These are phyloP conservation scores for Styela clava DNA, from an alignment of 23 tunicate species.

Conservation along the genomic window DNA sequence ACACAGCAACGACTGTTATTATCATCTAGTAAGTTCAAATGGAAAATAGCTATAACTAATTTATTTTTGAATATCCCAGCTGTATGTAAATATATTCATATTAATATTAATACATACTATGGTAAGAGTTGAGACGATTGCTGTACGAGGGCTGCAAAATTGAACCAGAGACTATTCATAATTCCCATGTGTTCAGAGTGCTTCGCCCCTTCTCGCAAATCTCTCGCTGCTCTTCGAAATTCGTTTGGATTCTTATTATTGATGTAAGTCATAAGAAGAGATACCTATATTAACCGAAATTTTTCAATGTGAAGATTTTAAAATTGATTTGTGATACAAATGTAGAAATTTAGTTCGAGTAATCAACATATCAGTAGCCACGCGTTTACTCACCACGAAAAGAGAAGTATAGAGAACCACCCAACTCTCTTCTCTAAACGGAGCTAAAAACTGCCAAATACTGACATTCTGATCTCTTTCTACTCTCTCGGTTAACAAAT, in stretches of 20 bases:
- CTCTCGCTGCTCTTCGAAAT: slow-evolving; percentile 43
- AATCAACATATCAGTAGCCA: not conserved
- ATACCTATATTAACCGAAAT: slow-evolving; percentile 25
- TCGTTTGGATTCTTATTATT: slow-evolving; percentile 58
- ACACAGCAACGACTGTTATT: too few relatives aligned
- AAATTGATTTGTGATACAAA: not conserved
- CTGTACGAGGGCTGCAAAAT: slow-evolving; percentile 51
- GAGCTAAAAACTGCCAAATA: slow-evolving; percentile 63
- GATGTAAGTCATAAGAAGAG: slow-evolving; percentile 49
- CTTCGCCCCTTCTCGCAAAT: slow-evolving; percentile 41
- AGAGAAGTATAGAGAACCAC: slow-evolving; percentile 45
- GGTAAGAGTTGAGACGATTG: slow-evolving; percentile 59
- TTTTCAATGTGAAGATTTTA: too few relatives aligned
- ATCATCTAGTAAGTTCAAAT: too few relatives aligned
- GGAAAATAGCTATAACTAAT: too few relatives aligned
- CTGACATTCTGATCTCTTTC: slow-evolving; percentile 51
- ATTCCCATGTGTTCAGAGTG: slow-evolving; percentile 63
- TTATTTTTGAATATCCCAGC: not conserved
- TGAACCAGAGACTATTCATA: slow-evolving; percentile 59
- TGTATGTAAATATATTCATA: not conserved
- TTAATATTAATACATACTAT: slow-evolving; percentile 12
- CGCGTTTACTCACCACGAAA: slow-evolving; percentile 23
- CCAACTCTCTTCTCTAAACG: slow-evolving; percentile 52
- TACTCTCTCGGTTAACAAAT: slow-evolving; percentile 39
- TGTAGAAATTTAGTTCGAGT: not conserved